Base-by-base conservation (phyloP, 2,888 invertebrate genomes). In the Sinhomidia bicolor region DNA sequence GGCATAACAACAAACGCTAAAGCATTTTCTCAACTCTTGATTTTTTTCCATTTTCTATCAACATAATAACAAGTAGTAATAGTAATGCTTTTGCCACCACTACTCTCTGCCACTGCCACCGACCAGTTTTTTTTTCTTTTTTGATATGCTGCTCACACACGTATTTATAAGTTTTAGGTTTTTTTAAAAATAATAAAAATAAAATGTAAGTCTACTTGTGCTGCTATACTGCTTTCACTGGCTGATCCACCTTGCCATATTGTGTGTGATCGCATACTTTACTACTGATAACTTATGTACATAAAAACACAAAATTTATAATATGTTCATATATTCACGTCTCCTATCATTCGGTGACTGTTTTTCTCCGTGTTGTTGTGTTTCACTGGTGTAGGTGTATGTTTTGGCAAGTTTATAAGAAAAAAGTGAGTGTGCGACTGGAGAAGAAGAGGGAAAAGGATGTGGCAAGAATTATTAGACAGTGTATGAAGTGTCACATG, bases 401-500 rank as follows among this genome's bases (percentile, higher is more conserved):
- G 54, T 57, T 23, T 60, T 71, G 36, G 20, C 32, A 23, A 41
- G 32, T 65, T 51, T 65, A 78, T 65, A 78, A 36, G 41, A 74
- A 23, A n/a, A n/a, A n/a, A n/a, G n/a, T n/a, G n/a, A 68, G 68
- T 68, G 80, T 60, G 81, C n/a, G n/a, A 29, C 36, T 17, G 62
- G 41, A 23, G 20, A 71, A 14, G 68, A n/a, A 23, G 20, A 71
- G 20, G 68, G 26, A 23, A 83, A 57, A 68, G 83, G 78, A 88
- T 83, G 88, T 88, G 88, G 88, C 88, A 83, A 83, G 88, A 88
- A 83, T 88, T 88, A 88, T 88, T 88, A 88, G 88, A 83, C 78
- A 88, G 83, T 57, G 32, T 79, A 83, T 79, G 78, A 78, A 83
- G 79, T 83, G 88, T 88, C 78, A 78, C 60, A 78, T 65, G 47